These are phyloP conservation scores for Erynnis tages DNA, from an alignment of 2,888 invertebrate genomes.

Conservation along the genomic window DNA sequence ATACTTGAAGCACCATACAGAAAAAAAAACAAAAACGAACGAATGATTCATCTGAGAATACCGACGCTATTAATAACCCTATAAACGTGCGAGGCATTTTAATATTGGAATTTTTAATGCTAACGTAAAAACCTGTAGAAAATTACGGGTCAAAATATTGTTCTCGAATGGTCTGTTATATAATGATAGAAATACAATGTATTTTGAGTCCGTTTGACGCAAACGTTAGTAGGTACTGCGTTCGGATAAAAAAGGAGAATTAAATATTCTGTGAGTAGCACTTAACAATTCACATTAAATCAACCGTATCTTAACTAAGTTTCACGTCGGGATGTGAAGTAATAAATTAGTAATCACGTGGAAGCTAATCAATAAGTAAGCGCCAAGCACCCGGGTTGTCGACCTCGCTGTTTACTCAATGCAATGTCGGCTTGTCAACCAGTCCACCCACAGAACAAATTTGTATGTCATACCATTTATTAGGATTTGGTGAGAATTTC, in stretches of 20 bases:
- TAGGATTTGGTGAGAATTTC: slow-evolving; percentile 33
- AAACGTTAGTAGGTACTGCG: too few relatives aligned
- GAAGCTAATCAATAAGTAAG: slow-evolving; percentile 57
- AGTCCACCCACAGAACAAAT: slow-evolving; percentile 69
- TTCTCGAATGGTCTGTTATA: too few relatives aligned
- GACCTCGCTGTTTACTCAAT: slow-evolving; percentile 67
- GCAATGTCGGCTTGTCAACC: slow-evolving; percentile 58
- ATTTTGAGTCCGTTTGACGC: too few relatives aligned
- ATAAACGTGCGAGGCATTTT: slow-evolving; percentile 10
- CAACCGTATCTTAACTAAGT: slow-evolving; percentile 27
- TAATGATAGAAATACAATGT: too few relatives aligned
- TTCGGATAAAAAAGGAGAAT: too few relatives aligned
- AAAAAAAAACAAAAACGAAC: slow-evolving; percentile 1
- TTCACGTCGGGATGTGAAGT: slow-evolving; percentile 44
- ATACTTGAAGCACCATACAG: background rate
- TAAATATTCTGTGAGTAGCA: background rate
- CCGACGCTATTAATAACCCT: slow-evolving; percentile 15
- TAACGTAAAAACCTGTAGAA: background rate
- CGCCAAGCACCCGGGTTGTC: slow-evolving; percentile 54
- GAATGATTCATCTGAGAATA: slow-evolving; percentile 18
- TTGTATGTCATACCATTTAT: slow-evolving; percentile 55
- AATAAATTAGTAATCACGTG: slow-evolving; percentile 59
- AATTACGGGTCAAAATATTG: too few relatives aligned
- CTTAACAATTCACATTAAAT: background rate
- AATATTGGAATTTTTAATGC: slow-evolving; percentile 13